Conservation (phyloP, 2,797 vertebrate genomes). For the Siniperca obscura region DNA sequence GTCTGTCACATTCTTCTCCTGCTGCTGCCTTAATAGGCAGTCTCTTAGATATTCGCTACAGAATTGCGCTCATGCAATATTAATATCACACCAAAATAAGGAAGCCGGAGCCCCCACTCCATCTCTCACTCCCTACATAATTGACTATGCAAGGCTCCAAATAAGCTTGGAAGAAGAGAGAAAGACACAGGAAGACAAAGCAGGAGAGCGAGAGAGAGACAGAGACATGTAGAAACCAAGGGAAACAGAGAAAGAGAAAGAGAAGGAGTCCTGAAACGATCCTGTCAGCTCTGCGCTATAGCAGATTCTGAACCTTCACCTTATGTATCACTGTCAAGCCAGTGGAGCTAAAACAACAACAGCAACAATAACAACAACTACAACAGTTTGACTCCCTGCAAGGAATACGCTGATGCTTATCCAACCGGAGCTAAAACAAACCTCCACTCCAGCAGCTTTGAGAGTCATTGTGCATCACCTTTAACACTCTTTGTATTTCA, state of each 20-base stretch:
- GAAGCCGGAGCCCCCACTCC: slow-evolving; percentile 82
- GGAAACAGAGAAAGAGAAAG: slow-evolving; percentile 37
- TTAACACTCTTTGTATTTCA: slow-evolving; percentile 8
- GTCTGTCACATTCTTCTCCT: slow-evolving; percentile 74
- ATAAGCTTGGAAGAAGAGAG: slow-evolving; percentile 78
- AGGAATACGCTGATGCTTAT: slow-evolving; percentile 43
- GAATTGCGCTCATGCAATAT: slow-evolving; percentile 89
- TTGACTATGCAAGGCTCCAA: slow-evolving; percentile 88
- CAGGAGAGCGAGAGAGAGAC: slow-evolving; percentile 21
- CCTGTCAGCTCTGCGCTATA: slow-evolving; percentile 70
- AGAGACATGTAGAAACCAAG: slow-evolving; percentile 13
- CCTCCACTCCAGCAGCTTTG: slow-evolving; percentile 13
- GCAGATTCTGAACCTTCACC: slow-evolving; percentile 74
- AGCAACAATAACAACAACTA: slow-evolving; percentile 69
- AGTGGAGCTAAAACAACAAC: slow-evolving; percentile 66
- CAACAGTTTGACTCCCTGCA: slow-evolving; percentile 55
- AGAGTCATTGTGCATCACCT: slow-evolving; percentile 11
- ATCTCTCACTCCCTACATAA: slow-evolving; percentile 84
- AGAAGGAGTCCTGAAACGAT: slow-evolving; percentile 66
- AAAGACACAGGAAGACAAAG: slow-evolving; percentile 61
- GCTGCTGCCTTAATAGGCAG: slow-evolving; percentile 83
- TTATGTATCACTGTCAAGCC: slow-evolving; percentile 68
- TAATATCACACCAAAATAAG: slow-evolving; percentile 88
- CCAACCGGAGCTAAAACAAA: slow-evolving; percentile 41
- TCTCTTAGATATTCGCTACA: slow-evolving; percentile 87